Evolutionary conservation across 2,888 invertebrate species (phyloP).

Genomic region (Amphiduros pacificus): DNA sequence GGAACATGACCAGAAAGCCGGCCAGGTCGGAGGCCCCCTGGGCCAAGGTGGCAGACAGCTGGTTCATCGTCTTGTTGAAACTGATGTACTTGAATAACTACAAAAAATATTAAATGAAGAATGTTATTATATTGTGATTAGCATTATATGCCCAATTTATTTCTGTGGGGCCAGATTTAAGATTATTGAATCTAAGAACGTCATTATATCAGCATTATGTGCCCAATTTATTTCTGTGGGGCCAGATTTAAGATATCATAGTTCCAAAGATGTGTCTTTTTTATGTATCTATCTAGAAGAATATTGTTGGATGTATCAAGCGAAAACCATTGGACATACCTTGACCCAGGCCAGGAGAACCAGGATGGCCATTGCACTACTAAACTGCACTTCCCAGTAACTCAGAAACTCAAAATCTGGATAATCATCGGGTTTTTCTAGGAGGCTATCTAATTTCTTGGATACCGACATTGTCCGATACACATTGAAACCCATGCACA

Average conservation of each 20-base stretch:
- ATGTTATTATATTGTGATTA: no score
- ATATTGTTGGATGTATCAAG: no score
- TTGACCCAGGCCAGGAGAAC: conserved; percentile 75
- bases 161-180: no score
- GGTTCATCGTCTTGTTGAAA: conserved; percentile 76
- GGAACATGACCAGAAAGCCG: conserved; percentile 77
- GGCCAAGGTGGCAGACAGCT: conserved; percentile 71
- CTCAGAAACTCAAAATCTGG: conserved; percentile 68
- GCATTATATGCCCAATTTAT: no score
- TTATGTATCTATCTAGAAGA: no score
- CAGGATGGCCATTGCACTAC: conserved; percentile 67
- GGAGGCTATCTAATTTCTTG: conserved; percentile 58
- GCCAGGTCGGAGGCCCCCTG: conserved; percentile 72
- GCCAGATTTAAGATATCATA: no score
- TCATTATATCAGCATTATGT: no score
- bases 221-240: no score
- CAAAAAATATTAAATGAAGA: no score
- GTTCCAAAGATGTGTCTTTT: no score
- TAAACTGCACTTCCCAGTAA: conserved; percentile 66
- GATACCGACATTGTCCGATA: conserved; percentile 60
- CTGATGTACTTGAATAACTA: conserved; percentile 75
- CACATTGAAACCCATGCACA: conserved; percentile 63
- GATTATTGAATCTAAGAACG: no score
- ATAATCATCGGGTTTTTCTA: conserved; percentile 60
- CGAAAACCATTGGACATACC: no score